Evolutionary conservation across 2,888 invertebrate species (phyloP).

Genomic region (Pristionchus maxplancki): DNA sequence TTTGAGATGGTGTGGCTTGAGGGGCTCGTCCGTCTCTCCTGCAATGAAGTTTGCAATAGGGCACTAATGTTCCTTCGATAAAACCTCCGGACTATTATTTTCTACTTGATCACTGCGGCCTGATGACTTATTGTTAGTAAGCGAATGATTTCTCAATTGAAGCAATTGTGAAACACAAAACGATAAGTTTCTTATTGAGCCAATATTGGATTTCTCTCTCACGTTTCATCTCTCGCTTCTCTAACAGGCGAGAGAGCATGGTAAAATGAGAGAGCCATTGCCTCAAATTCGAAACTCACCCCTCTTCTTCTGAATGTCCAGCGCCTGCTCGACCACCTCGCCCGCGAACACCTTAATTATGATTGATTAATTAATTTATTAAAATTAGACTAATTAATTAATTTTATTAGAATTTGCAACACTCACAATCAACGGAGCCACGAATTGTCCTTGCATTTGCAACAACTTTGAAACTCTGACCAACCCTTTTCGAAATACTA

Average conservation of each 20-base stretch:
- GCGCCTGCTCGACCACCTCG: constrained; percentile 95
- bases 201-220: background rate
- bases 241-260: background rate
- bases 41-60: too few species aligned
- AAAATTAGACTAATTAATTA: background rate
- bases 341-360: constrained; percentile 89
- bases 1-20: constrained; percentile 65
- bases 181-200: too few species aligned
- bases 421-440: too few species aligned
- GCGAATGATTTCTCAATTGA: too few species aligned
- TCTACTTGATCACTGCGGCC: too few species aligned
- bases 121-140: too few species aligned
- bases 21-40: constrained; percentile 53
- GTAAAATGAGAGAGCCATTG: background rate
- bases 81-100: too few species aligned
- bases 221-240: background rate
- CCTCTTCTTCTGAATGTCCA: constrained; percentile 58
- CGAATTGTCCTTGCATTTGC: too few species aligned
- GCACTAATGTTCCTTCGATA: too few species aligned
- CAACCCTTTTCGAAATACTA: too few species aligned
- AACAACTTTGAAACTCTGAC: too few species aligned
- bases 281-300: background rate
- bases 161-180: too few species aligned
- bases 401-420: background rate
- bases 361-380: background rate